Evolutionary conservation across 1,140 invertebrate species (phyloP).

Genomic region (Leguminivora glycinivorella): DNA sequence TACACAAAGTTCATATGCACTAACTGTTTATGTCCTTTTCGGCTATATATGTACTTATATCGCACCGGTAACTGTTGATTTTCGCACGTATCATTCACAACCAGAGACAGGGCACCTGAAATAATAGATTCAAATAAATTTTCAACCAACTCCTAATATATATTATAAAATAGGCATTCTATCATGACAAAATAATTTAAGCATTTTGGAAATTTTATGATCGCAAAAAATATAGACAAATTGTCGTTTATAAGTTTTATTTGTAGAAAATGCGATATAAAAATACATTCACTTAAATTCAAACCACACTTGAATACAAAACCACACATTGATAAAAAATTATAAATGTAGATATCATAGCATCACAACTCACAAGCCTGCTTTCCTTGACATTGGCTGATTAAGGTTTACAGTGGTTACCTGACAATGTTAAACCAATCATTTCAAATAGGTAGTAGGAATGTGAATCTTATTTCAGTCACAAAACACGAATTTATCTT

Average conservation of each 20-base stretch:
- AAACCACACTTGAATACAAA: constrained; percentile 36
- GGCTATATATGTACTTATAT: constrained; percentile 77
- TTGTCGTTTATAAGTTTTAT: constrained; percentile 31
- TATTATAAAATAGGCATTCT: neutral
- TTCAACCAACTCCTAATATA: neutral
- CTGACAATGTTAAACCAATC: constrained; percentile 34
- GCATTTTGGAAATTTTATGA: neutral
- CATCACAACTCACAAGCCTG: constrained; percentile 3
- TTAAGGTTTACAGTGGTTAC: neutral
- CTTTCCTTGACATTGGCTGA: neutral
- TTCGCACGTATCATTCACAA: constrained; percentile 62
- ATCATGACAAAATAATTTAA: neutral
- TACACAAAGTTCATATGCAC: constrained; percentile 78
- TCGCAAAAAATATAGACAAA: constrained; percentile 1
- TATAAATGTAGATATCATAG: constrained; percentile 41
- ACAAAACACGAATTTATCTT: constrained; percentile 35
- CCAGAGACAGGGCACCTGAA: constrained; percentile 72
- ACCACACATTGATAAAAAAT: constrained; percentile 36
- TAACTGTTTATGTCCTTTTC: constrained; percentile 77
- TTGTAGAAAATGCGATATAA: constrained; percentile 51
- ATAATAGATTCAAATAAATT: constrained; percentile 23
- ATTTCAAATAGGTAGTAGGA: constrained; percentile 43
- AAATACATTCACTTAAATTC: constrained; percentile 47
- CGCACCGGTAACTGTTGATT: constrained; percentile 60
- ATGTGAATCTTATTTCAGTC: constrained; percentile 48